Conservation (phyloP, 2,797 vertebrate genomes). For the Aulostomus chinensis region DNA sequence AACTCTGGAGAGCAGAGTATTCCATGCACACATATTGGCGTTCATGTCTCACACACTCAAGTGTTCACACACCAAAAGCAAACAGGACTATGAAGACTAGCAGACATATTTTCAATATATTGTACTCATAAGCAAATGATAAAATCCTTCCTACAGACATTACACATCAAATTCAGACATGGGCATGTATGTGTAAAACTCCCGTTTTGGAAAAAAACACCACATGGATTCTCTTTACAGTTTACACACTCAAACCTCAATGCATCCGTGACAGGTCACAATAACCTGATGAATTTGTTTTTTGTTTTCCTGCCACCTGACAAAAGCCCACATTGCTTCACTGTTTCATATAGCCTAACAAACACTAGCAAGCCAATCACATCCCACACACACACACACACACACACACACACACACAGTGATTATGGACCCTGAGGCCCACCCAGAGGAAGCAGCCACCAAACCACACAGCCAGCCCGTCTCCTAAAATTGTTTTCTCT, state of each 20-base stretch:
- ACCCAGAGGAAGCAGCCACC: slow-evolving; percentile 64
- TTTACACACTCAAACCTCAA: slow-evolving; percentile 2
- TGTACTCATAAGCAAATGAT: no score
- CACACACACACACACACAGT: slow-evolving; percentile 24
- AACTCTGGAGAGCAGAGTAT: no score
- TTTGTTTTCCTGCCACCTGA: slow-evolving; percentile 38
- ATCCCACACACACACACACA: slow-evolving; percentile 16
- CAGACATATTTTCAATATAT: no score
- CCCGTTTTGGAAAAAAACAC: slow-evolving; percentile 18
- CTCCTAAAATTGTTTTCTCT: slow-evolving; percentile 73
- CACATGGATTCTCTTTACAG: slow-evolving; percentile 2
- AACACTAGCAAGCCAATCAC: slow-evolving; percentile 46
- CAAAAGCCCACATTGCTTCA: slow-evolving; percentile 53
- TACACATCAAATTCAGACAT: no score
- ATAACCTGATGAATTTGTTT: slow-evolving; percentile 52
- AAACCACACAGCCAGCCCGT: slow-evolving; percentile 69
- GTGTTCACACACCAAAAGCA: no score
- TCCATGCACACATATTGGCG: no score
- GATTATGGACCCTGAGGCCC: slow-evolving; percentile 59
- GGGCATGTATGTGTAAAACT: slow-evolving; percentile 5
- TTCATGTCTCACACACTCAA: no score
- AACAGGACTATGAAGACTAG: no score
- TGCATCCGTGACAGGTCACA: slow-evolving; percentile 25
- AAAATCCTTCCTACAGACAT: no score
- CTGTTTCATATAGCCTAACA: slow-evolving; percentile 23